Conservation (phyloP, 1,140 invertebrate genomes). For the Oscheius sp. region DNA sequence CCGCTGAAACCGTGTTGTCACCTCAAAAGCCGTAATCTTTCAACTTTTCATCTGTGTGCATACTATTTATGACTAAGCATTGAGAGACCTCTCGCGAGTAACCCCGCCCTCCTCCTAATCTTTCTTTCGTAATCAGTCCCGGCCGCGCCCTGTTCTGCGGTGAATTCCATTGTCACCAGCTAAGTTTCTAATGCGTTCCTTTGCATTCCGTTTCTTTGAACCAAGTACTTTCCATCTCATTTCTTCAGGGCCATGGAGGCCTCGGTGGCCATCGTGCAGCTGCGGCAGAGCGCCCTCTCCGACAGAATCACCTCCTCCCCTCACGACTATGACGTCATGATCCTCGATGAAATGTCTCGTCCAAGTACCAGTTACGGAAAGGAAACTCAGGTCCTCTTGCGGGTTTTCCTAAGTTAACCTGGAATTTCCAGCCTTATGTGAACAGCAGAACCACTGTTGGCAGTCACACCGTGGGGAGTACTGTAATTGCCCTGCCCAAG, state of each 20-base stretch:
- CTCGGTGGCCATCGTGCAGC: slow-evolving; percentile 38
- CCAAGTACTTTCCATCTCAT: no score
- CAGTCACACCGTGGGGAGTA: not conserved
- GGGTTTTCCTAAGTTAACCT: not conserved
- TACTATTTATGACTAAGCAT: no score
- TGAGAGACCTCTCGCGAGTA: no score
- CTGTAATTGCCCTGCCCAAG: slow-evolving; percentile 7
- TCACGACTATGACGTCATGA: slow-evolving; percentile 20
- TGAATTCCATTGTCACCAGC: no score
- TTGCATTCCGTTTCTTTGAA: no score
- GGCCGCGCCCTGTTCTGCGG: no score
- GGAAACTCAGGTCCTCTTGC: not conserved
- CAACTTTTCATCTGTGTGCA: no score
- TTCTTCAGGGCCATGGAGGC: slow-evolving; percentile 23
- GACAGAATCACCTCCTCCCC: slow-evolving; percentile 16
- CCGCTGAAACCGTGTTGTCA: no score
- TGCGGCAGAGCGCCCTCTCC: slow-evolving; percentile 28
- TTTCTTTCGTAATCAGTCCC: no score
- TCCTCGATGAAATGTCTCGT: not conserved
- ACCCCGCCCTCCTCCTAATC: no score
- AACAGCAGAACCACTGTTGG: slow-evolving; percentile 12
- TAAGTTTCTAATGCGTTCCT: no score
- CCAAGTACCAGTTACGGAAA: not conserved
- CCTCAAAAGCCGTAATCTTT: no score
- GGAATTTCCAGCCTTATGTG: not conserved